These are phyloP conservation scores for Corythoichthys haematopterus DNA, from an alignment of 2,113 vertebrate species.

Conservation along the genomic window DNA sequence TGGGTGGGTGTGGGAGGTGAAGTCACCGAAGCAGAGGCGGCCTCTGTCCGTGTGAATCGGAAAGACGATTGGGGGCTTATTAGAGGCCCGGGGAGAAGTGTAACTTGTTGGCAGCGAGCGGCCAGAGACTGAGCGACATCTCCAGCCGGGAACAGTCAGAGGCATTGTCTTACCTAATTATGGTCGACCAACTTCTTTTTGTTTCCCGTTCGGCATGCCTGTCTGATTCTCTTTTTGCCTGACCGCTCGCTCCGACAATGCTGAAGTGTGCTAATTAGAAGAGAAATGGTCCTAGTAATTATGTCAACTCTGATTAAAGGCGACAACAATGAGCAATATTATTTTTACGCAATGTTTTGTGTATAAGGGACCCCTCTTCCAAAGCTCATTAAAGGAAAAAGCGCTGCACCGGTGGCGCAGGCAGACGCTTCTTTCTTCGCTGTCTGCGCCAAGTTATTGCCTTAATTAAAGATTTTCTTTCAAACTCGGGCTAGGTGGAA, in stretches of 20 bases:
- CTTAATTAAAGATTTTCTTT: constrained; percentile 60
- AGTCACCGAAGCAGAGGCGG: constrained; percentile 39
- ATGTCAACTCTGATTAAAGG: constrained; percentile 91
- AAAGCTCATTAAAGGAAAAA: constrained; percentile 84
- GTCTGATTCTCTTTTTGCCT: constrained; percentile 87
- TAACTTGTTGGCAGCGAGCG: constrained; percentile 83
- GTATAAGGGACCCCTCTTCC: constrained; percentile 76
- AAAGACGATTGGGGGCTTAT: constrained; percentile 89
- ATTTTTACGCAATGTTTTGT: constrained; percentile 97
- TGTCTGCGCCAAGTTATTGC: constrained; percentile 59
- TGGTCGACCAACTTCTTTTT: constrained; percentile 84
- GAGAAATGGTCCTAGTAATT: constrained; percentile 95
- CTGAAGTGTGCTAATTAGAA: constrained; percentile 98
- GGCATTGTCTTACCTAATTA: constrained; percentile 96
- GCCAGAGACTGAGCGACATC: constrained; percentile 82
- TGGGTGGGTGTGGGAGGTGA: constrained; percentile 42
- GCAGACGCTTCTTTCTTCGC: neutral
- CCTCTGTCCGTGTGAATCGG: constrained; percentile 78
- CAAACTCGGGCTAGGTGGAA: constrained; percentile 3
- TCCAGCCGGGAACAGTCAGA: constrained; percentile 93
- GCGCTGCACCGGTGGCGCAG: constrained; percentile 48
- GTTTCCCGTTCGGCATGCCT: constrained; percentile 90
- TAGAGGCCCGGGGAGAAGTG: constrained; percentile 82
- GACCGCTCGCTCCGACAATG: constrained; percentile 78
- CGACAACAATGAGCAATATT: constrained; percentile 91